phyloP scores from a whole-genome alignment of 64 coral and sea anemone species.

The Catalaphyllia jardinei region DNA sequence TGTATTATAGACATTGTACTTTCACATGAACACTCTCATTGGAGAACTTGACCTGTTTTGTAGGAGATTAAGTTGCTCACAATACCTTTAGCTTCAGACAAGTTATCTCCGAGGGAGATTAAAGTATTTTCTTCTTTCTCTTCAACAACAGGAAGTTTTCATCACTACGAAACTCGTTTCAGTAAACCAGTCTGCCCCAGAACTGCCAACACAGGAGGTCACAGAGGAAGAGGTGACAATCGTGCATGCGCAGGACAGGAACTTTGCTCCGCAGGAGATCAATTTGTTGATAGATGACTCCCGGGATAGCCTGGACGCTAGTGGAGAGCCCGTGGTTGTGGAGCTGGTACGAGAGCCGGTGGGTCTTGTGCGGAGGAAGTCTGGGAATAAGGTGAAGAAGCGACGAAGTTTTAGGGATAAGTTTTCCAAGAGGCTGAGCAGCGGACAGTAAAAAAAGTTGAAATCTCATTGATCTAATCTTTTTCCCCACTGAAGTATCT shows the following conservation, averaged over 20 bases:
- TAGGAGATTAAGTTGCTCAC: no score
- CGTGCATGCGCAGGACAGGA: background rate
- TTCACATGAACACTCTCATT: no score
- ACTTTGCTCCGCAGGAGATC: slow-evolving; percentile 19
- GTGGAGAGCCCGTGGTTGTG: background rate
- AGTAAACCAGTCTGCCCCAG: slow-evolving; percentile 27
- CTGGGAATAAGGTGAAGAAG: slow-evolving; percentile 49
- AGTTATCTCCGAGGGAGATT: background rate
- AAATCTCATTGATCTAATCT: background rate
- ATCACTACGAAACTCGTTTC: slow-evolving; percentile 38
- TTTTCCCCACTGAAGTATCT: background rate
- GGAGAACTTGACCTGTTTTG: no score
- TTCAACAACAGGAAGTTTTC: background rate
- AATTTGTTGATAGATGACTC: slow-evolving; percentile 15
- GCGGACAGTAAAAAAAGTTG: background rate
- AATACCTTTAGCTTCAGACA: no score
- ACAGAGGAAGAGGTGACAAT: slow-evolving; percentile 36
- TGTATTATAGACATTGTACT: no score
- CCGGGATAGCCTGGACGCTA: slow-evolving; percentile 8
- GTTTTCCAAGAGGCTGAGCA: slow-evolving; percentile 25
- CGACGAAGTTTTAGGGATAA: slow-evolving; percentile 42
- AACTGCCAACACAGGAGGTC: background rate
- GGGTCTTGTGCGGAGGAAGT: slow-evolving; percentile 24
- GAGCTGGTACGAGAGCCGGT: slow-evolving; percentile 5
- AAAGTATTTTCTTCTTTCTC: background rate